phyloP scores from a whole-genome alignment of 2,797 vertebrate species.

The Clarias pachynema region DNA sequence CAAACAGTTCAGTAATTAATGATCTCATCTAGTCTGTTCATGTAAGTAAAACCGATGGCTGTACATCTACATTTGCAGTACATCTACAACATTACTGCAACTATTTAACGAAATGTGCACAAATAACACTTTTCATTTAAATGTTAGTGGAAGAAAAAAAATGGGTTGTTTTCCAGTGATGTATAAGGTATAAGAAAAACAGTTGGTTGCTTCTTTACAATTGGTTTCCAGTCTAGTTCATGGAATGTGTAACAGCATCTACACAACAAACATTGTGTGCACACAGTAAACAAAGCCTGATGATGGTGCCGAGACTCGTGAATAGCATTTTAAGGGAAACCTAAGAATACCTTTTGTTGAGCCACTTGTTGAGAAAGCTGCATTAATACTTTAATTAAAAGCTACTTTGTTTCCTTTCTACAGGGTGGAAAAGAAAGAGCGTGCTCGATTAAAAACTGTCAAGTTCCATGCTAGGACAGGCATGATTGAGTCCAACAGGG shows the following conservation, averaged over 20 bases:
- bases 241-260: conserved; percentile 12
- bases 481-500: conserved; percentile 98
- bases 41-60: background rate
- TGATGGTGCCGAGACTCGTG: background rate
- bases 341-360: background rate
- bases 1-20: background rate
- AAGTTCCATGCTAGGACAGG: conserved; percentile 98
- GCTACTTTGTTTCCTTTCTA: conserved; percentile 10
- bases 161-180: background rate
- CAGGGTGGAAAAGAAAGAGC: conserved; percentile 99
- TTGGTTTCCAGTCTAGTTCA: background rate
- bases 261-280: conserved; percentile 4
- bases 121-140: background rate
- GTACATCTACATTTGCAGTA: background rate
- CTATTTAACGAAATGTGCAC: background rate
- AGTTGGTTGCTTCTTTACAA: background rate
- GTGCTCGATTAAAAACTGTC: conserved; percentile 99
- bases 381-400: background rate
- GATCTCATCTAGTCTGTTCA: background rate
- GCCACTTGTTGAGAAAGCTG: background rate
- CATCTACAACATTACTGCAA: background rate
- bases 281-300: conserved; percentile 12
- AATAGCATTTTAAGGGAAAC: background rate
- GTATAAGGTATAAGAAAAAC: background rate
- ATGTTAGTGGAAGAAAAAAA: background rate